These are phyloP conservation scores for Gambusia holbrooki DNA, from an alignment of 2,113 vertebrate species.

Conservation along the genomic window DNA sequence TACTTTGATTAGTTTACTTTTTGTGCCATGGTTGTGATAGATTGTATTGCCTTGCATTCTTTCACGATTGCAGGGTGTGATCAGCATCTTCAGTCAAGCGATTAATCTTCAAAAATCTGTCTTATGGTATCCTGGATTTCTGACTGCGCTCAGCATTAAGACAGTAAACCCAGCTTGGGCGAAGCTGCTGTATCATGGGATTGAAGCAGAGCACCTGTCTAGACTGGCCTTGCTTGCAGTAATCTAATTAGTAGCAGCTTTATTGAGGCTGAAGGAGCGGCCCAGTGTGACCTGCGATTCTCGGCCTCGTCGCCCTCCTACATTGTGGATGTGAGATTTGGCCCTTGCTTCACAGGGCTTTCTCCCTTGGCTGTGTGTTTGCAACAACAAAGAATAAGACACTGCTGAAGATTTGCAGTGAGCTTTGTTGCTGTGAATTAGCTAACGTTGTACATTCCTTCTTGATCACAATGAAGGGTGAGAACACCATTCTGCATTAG, in stretches of 20 bases:
- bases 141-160: slow-evolving; percentile 26
- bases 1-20: slow-evolving; percentile 18
- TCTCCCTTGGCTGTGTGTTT: slow-evolving; percentile 20
- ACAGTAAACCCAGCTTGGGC: slow-evolving; percentile 19
- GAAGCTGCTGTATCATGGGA: slow-evolving; percentile 45
- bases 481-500: neutral
- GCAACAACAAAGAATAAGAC: slow-evolving; percentile 14
- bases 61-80: neutral
- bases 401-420: slow-evolving; percentile 2
- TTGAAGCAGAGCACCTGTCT: slow-evolving; percentile 69
- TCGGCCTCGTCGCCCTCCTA: slow-evolving; percentile 28
- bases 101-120: slow-evolving; percentile 7
- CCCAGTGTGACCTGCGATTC: slow-evolving; percentile 35
- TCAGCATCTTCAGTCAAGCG: slow-evolving; percentile 7
- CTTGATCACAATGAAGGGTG: neutral
- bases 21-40: slow-evolving; percentile 17
- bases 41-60: slow-evolving; percentile 9
- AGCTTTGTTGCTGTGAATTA: slow-evolving; percentile 6
- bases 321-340: slow-evolving; percentile 59
- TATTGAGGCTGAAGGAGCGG: slow-evolving; percentile 54
- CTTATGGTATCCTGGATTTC: slow-evolving; percentile 1
- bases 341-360: slow-evolving; percentile 45
- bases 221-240: slow-evolving; percentile 64
- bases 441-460: neutral
- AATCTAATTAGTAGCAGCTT: slow-evolving; percentile 74